phyloP scores from a whole-genome alignment of 2,888 invertebrate species.

The Phyllotreta cruciferae region DNA sequence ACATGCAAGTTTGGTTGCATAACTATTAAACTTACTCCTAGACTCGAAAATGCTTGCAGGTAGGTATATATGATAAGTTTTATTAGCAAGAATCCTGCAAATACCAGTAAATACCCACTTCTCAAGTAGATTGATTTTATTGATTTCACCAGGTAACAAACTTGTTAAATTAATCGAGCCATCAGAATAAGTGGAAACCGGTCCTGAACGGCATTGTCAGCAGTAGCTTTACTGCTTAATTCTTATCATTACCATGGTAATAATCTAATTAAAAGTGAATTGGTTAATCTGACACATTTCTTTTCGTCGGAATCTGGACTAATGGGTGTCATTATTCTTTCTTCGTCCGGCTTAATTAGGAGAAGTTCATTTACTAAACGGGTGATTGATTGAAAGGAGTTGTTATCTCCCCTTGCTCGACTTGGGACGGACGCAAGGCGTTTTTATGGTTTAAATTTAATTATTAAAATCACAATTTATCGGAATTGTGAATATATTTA shows the following conservation, averaged over 20 bases:
- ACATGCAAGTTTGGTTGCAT: too few species aligned
- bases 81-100: too few species aligned
- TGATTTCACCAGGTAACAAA: too few species aligned
- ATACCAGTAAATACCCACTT: too few species aligned
- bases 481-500: too few species aligned
- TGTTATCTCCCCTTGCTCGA: constrained; percentile 6
- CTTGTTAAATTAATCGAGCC: neutral
- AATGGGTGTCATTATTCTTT: constrained; percentile 19
- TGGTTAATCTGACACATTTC: constrained; percentile 20
- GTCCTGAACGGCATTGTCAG: constrained; percentile 7
- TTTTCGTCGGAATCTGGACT: constrained; percentile 18
- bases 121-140: too few species aligned
- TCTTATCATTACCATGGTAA: constrained; percentile 23
- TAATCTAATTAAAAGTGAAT: constrained; percentile 23
- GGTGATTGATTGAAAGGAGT: constrained; percentile 11
- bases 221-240: constrained; percentile 7
- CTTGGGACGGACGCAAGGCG: neutral
- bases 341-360: constrained; percentile 11
- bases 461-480: neutral
- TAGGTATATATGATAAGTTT: too few species aligned
- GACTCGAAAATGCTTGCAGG: too few species aligned
- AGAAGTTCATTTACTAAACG: constrained; percentile 13
- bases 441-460: constrained; percentile 5
- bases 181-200: neutral
- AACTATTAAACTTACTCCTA: too few species aligned